phyloP scores from a whole-genome alignment of 2,797 vertebrate genomes.

The Hylomyscus alleni region DNA sequence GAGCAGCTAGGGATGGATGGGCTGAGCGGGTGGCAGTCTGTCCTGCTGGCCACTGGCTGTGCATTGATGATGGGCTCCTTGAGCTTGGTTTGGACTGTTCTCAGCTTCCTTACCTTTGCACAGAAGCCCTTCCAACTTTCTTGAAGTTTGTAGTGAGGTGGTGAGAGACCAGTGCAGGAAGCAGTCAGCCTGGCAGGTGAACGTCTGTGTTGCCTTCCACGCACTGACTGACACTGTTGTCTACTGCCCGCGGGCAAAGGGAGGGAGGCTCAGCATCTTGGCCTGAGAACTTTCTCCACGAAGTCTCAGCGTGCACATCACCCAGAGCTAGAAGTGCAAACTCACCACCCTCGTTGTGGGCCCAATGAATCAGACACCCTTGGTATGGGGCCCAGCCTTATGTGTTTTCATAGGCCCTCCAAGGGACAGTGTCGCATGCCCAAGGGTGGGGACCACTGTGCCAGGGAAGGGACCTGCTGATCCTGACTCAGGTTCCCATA shows the following conservation, averaged over 20 bases:
- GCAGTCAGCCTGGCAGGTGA: neutral
- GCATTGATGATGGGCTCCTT: neutral
- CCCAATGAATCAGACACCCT: neutral
- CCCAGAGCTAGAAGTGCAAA: neutral
- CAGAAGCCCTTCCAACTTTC: neutral
- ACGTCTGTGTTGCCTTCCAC: constrained; percentile 18
- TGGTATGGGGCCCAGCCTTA: neutral
- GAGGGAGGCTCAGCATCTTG: neutral
- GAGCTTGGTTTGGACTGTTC: neutral
- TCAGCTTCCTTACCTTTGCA: neutral
- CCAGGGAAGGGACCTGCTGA: neutral
- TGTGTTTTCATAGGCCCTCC: neutral
- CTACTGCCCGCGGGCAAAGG: neutral
- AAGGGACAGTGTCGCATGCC: neutral
- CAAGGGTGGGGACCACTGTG: neutral
- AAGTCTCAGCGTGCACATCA: neutral
- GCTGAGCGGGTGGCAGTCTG: neutral
- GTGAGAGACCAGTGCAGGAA: neutral
- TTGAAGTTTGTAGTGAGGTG: neutral
- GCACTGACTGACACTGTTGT: neutral
- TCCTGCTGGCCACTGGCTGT: neutral
- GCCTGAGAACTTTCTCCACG: neutral
- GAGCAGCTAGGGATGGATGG: neutral
- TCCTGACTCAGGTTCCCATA: neutral
- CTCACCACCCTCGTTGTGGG: neutral